Evolutionary conservation across 2,797 vertebrate genomes (phyloP).

Genomic region (Sternotherus odoratus): DNA sequence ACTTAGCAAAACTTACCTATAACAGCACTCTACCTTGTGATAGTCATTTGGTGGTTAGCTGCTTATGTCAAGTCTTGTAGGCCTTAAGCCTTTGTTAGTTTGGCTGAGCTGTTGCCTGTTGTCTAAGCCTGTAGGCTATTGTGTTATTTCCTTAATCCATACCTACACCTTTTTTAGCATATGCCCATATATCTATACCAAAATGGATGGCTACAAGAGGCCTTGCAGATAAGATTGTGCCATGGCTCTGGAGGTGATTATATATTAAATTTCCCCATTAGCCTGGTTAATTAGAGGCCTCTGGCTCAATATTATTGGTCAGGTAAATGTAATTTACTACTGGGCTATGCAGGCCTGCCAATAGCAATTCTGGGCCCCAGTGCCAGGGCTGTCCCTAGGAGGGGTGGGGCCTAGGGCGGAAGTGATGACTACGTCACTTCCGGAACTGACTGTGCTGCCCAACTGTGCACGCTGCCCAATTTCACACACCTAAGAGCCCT

Average conservation of each 20-base stretch:
- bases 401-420: too few species aligned
- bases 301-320: background rate
- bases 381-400: too few species aligned
- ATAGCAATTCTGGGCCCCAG: too few species aligned
- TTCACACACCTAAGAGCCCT: too few species aligned
- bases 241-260: background rate
- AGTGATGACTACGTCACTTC: too few species aligned
- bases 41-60: background rate
- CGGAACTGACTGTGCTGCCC: too few species aligned
- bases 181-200: background rate
- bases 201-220: background rate
- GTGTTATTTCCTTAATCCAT: background rate
- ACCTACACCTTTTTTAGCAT: background rate
- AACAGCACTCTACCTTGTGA: background rate
- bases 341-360: too few species aligned
- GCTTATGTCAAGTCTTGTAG: background rate
- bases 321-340: background rate
- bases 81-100: background rate
- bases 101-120: background rate
- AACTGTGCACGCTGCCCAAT: too few species aligned
- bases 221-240: background rate
- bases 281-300: background rate
- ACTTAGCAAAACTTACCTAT: background rate
- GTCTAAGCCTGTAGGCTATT: background rate
- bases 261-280: background rate